Percentiles rank a stretch among this genome's conserved stretches.
These are phyloP conservation scores for Pipistrellus kuhlii DNA, from an alignment of 2,797 vertebrate species.

Conservation along the genomic window DNA sequence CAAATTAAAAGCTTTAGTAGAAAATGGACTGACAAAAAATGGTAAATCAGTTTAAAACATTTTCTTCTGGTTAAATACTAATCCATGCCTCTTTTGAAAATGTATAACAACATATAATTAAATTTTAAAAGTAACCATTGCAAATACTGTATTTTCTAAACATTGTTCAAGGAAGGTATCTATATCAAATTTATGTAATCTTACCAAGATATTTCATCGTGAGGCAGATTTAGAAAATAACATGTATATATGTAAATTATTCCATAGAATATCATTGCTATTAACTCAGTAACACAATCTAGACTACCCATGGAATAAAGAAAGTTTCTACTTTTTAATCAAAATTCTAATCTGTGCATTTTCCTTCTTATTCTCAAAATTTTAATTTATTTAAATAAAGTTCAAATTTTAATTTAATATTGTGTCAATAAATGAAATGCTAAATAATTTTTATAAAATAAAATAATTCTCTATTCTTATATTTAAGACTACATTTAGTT, in stretches of 20 bases:
- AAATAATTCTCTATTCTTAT: background rate
- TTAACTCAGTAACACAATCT: background rate
- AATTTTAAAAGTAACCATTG: background rate
- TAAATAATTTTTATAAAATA: slow-evolving; percentile 13
- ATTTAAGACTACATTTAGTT: background rate
- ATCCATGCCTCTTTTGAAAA: background rate
- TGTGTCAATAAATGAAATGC: background rate
- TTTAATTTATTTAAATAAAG: background rate
- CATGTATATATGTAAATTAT: background rate
- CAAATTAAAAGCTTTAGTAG: background rate
- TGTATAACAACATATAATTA: background rate
- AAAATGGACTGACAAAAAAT: background rate
- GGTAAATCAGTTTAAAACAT: background rate
- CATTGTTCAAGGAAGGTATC: background rate
- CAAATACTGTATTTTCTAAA: background rate
- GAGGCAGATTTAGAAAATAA: background rate
- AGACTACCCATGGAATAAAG: background rate
- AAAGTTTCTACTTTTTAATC: background rate
- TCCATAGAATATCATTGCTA: background rate
- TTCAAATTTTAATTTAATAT: background rate
- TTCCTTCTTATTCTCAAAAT: background rate
- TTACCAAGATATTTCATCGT: background rate
- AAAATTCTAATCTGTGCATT: background rate
- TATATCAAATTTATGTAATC: background rate
- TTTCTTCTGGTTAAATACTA: slow-evolving; percentile 36